Percentiles rank a stretch among this genome's conserved stretches.
These are phyloP conservation scores for Styela plicata DNA, from an alignment of 23 tunicate species.

Conservation along the genomic window DNA sequence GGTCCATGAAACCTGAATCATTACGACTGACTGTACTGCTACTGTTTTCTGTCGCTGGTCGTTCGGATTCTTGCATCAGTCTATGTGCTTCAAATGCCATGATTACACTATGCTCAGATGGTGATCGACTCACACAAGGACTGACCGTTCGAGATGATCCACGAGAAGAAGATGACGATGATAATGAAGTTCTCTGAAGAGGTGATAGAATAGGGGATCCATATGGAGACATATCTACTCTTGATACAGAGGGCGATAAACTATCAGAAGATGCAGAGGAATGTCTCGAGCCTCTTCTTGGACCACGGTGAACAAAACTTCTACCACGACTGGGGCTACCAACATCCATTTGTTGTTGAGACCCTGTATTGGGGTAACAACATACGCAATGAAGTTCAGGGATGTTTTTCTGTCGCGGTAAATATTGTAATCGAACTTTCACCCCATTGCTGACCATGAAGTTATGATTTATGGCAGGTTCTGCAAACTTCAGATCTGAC, in stretches of 20 bases:
- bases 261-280: constrained; percentile 25
- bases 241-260: constrained; percentile 20
- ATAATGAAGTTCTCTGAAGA: neutral
- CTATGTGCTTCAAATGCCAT: neutral
- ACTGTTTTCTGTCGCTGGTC: too few species aligned
- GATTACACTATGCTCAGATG: neutral
- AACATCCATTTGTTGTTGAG: neutral
- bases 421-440: constrained; percentile 12
- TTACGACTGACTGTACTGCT: neutral
- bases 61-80: neutral
- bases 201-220: constrained; percentile 21
- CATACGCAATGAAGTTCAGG: constrained; percentile 8
- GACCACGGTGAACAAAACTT: neutral
- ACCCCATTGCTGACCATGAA: neutral
- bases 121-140: constrained; percentile 8
- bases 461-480: constrained; percentile 3
- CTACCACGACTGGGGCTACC: constrained; percentile 19
- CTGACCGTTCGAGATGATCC: constrained; percentile 8
- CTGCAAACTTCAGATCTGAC: constrained; percentile 6
- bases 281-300: constrained; percentile 9
- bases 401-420: constrained; percentile 14
- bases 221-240: neutral
- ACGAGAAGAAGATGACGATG: constrained; percentile 22
- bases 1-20: neutral
- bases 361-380: neutral